Evolutionary conservation across 1,140 invertebrate genomes (phyloP).

Genomic region (Bombus cullumanus): DNA sequence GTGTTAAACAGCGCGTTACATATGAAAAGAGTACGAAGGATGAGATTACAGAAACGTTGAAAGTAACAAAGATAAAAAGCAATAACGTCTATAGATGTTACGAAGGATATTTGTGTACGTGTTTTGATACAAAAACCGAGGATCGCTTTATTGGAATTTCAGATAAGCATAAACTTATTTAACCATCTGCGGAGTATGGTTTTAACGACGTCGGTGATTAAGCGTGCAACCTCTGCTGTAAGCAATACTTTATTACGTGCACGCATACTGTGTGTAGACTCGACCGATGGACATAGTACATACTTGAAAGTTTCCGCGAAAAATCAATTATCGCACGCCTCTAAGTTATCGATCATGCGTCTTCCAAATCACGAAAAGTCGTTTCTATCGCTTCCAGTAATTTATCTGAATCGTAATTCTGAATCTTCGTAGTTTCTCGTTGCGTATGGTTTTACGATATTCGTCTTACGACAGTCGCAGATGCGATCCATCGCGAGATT

Average conservation of each 20-base stretch:
- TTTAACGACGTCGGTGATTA: constrained; percentile 27
- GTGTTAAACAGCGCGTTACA: too few species aligned
- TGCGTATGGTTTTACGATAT: too few species aligned
- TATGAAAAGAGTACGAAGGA: too few species aligned
- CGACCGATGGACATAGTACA: background rate
- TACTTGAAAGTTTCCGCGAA: background rate
- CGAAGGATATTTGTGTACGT: too few species aligned
- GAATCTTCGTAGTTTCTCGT: too few species aligned
- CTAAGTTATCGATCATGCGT: background rate
- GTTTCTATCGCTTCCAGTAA: too few species aligned
- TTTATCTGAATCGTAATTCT: too few species aligned
- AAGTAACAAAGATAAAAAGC: too few species aligned
- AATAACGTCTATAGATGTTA: too few species aligned
- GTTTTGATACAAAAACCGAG: background rate
- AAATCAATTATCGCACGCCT: background rate
- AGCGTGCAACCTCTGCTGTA: constrained; percentile 8
- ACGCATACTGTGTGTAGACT: background rate
- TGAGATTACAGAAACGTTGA: too few species aligned
- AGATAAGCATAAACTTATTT: constrained; percentile 9
- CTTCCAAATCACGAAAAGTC: background rate
- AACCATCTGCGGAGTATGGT: constrained; percentile 1
- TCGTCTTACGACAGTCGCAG: too few species aligned
- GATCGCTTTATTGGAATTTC: background rate
- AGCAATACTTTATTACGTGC: constrained; percentile 9
- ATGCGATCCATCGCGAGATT: too few species aligned